phyloP scores from a whole-genome alignment of 2,888 invertebrate species.

The Aspidiotus rigidus region DNA sequence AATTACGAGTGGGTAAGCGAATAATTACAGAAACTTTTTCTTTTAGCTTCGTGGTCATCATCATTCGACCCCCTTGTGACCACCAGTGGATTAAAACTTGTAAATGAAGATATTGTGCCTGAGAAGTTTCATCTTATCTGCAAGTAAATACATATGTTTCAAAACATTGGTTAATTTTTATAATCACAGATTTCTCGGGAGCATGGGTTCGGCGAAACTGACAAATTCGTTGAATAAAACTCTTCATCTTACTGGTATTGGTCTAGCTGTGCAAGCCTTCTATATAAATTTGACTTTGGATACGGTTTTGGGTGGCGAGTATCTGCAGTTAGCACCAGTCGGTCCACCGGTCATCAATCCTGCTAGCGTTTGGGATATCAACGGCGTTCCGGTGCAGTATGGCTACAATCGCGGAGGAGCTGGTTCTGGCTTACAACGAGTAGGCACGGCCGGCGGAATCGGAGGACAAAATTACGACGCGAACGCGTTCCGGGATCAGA shows the following conservation, averaged over 20 bases:
- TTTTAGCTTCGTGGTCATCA: too few relatives aligned
- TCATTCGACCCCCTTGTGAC: too few relatives aligned
- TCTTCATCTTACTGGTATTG: slow-evolving; percentile 37
- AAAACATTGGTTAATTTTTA: background rate
- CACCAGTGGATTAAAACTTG: too few relatives aligned
- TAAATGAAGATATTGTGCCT: too few relatives aligned
- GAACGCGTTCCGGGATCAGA: slow-evolving; percentile 37
- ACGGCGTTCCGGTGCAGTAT: slow-evolving; percentile 32
- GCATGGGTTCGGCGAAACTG: slow-evolving; percentile 34
- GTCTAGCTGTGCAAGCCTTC: slow-evolving; percentile 37
- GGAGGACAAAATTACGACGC: slow-evolving; percentile 37
- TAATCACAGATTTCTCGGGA: background rate
- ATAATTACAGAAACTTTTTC: too few relatives aligned
- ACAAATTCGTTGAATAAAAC: slow-evolving; percentile 36
- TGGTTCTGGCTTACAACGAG: slow-evolving; percentile 10
- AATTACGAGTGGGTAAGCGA: too few relatives aligned
- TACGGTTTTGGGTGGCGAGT: slow-evolving; percentile 37
- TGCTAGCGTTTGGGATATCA: slow-evolving; percentile 36
- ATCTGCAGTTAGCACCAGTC: slow-evolving; percentile 35
- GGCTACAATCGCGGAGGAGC: slow-evolving; percentile 29
- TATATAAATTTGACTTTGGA: slow-evolving; percentile 37
- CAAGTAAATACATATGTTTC: background rate
- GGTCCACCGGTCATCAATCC: slow-evolving; percentile 37
- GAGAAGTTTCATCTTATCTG: too few relatives aligned
- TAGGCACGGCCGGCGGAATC: slow-evolving; percentile 25